Base-by-base conservation (phyloP, 2,797 vertebrate genomes). In the Enteromius paludinosus region DNA sequence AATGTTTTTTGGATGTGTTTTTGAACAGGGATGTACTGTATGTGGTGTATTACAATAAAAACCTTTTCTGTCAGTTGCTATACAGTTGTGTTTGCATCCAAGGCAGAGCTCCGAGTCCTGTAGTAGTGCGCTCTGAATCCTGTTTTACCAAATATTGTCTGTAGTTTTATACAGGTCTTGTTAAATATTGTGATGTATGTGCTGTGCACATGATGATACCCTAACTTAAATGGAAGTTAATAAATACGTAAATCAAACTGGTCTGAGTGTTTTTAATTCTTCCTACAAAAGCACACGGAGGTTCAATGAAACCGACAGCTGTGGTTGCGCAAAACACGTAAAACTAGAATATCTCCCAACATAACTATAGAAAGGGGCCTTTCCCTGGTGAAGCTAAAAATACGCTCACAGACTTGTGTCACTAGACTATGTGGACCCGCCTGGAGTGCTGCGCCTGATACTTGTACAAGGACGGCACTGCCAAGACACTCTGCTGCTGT, bases 151-250 rank as follows among this genome's bases (percentile, higher is more conserved):
- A 92, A 89, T 91, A 93, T 92, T 94, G 92, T 95, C 95, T 97
- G 97, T 97, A 97, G 96, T 97, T 97, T 95, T 96, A 97, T 97
- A 95, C 96, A 96, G 96, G 95, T 92, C 89, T 92, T 90, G 83
- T 92, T 94, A 88, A 90, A 92, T 91, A 89, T 88, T 91, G 89
- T 90, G 86, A 87, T 93, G 94, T 97, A 96, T 98, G 97, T 99
- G 97, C 97, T 95, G 92, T 95, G 97, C 97, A 98, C 97, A 98
- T 90, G 87, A 86, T 75, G 83, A 87, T 92, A 86, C 90, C 89
- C 92, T 87, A 90, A 90, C 88, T 89, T 87, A 89, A 87, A 81
- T 83, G 86, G 74, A 87, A 87, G 86, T 87, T 91, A 88, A 90
- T 87, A 94, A 92, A 92, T 90, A 90, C 84, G 79, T 74, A 70